Conservation (phyloP, 1,140 invertebrate genomes). For the Temnothorax longispinosus region DNA sequence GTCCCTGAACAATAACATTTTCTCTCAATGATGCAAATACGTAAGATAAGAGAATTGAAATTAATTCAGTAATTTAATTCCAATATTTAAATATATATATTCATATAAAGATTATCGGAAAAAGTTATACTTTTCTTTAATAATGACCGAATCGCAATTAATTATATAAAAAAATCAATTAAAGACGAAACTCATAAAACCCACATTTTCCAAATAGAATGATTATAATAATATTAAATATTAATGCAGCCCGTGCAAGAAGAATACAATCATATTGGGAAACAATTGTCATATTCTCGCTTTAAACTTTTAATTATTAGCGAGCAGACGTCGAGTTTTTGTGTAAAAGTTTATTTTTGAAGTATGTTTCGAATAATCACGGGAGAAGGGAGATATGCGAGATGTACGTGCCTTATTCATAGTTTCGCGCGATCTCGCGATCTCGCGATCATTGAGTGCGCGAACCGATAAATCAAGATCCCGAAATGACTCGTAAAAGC, state of each 20-base stretch:
- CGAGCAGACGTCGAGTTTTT: not conserved
- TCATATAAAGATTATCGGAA: not conserved
- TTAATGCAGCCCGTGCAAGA: not conserved
- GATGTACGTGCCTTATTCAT: constrained; percentile 23
- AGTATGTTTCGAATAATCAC: not conserved
- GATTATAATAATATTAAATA: not conserved
- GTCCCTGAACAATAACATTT: not conserved
- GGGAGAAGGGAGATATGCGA: not conserved
- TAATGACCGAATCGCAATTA: not conserved
- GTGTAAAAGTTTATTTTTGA: not conserved
- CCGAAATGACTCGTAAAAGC: constrained; percentile 73
- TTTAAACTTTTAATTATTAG: not conserved
- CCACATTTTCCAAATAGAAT: not conserved
- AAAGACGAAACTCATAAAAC: not conserved
- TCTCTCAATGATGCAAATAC: not conserved
- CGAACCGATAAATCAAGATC: constrained; percentile 66
- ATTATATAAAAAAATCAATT: not conserved
- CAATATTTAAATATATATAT: not conserved
- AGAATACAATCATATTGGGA: not conserved
- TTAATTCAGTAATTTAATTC: not conserved
- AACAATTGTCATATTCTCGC: not conserved
- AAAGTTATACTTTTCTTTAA: not conserved
- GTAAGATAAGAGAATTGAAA: not conserved
- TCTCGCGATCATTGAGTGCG: not conserved
- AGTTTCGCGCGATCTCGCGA: constrained; percentile 35